Percentiles rank a stretch among this genome's conserved stretches.
Conservation (phyloP, 2,797 vertebrate genomes). For the Trichosurus vulpecula region DNA sequence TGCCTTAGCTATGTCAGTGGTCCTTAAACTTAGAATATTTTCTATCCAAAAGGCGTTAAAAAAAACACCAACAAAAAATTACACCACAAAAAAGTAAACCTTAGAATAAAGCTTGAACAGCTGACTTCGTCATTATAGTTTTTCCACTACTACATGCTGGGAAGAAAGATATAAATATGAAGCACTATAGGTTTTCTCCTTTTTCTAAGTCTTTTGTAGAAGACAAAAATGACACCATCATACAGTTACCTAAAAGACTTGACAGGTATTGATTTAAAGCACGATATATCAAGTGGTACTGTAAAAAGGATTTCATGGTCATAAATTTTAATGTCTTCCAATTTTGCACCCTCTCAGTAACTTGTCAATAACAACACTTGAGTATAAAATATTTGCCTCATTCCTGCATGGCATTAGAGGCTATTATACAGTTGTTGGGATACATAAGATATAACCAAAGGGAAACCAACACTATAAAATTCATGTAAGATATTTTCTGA, state of each 20-base stretch:
- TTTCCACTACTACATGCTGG: constrained; percentile 71
- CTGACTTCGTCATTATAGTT: constrained; percentile 72
- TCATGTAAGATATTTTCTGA: constrained; percentile 52
- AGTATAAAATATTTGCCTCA: constrained; percentile 82
- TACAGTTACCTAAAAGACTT: constrained; percentile 83
- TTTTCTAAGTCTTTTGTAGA: constrained; percentile 80
- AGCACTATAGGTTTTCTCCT: constrained; percentile 73
- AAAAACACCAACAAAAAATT: constrained; percentile 56
- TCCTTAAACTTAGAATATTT: constrained; percentile 68
- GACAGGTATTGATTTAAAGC: constrained; percentile 86
- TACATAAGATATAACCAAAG: constrained; percentile 64
- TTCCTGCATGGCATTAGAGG: constrained; percentile 77
- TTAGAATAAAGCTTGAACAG: constrained; percentile 70
- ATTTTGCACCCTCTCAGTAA: constrained; percentile 84
- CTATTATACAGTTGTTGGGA: constrained; percentile 67
- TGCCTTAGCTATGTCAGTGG: constrained; percentile 56
- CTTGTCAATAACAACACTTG: constrained; percentile 85
- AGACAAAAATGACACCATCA: constrained; percentile 83
- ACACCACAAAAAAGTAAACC: constrained; percentile 59
- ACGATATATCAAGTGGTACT: constrained; percentile 84
- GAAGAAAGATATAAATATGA: constrained; percentile 79
- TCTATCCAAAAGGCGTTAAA: constrained; percentile 59
- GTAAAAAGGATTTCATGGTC: constrained; percentile 87
- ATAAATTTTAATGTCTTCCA: constrained; percentile 87
- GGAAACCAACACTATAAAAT: constrained; percentile 36